A percentile compares a stretch with the other conserved stretches of the same genome.
These are phyloP conservation scores for Oreochromis aureus DNA, from an alignment of 2,113 vertebrate species.

Conservation along the genomic window DNA sequence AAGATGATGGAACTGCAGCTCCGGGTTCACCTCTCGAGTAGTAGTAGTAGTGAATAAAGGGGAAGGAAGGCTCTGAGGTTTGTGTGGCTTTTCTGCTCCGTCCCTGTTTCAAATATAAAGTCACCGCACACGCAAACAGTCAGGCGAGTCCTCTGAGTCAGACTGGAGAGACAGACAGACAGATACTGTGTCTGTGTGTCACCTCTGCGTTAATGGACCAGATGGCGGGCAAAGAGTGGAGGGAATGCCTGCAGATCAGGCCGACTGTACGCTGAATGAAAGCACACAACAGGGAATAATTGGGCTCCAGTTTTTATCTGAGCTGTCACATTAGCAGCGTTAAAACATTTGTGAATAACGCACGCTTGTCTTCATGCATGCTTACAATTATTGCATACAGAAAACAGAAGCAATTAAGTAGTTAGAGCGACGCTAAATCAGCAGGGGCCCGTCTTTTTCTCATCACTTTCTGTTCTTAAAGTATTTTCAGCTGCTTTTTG, in stretches of 20 bases:
- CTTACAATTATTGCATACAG: neutral
- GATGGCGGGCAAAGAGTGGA: neutral
- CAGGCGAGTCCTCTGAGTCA: neutral
- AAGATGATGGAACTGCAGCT: neutral
- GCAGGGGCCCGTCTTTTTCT: neutral
- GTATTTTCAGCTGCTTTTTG: neutral
- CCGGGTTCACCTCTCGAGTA: neutral
- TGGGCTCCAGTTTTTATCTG: neutral
- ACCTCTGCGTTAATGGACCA: neutral
- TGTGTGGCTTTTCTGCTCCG: conserved; percentile 32
- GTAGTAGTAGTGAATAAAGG: neutral
- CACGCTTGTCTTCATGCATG: neutral
- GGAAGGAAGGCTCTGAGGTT: conserved; percentile 50
- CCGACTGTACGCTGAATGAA: neutral
- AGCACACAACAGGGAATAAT: neutral
- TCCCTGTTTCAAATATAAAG: conserved; percentile 26
- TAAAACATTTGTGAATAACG: neutral
- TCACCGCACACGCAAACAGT: neutral
- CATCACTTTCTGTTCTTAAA: neutral
- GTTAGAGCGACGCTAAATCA: neutral
- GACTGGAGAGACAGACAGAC: neutral
- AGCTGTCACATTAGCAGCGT: neutral
- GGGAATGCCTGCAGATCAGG: neutral
- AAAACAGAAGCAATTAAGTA: neutral
- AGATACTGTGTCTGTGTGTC: neutral